Base-by-base conservation (phyloP, 2,888 invertebrate genomes). In the Eupeodes luniger region DNA sequence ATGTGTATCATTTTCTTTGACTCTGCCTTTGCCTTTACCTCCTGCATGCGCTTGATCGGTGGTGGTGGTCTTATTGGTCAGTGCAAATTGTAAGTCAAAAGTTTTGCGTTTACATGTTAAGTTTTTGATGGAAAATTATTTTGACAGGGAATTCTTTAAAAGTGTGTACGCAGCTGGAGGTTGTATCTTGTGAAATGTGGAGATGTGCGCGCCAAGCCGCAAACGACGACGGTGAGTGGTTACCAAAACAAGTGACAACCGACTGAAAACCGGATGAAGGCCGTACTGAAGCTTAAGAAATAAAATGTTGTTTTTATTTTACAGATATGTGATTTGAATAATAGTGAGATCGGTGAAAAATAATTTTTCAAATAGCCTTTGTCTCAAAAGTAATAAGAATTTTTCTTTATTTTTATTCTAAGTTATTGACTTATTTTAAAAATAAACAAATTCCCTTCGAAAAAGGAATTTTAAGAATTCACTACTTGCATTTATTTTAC, bases 141-240 rank as follows among this genome's bases (percentile, higher is more conserved):
- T 51, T 80, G 86, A 83, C 86, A 83, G 70, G 10, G 10, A 59
- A 36, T 72, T 64, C 47, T 64, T 69, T 51, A 70, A 59, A 81
- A 67, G 79, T 66, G 75, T 62, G 9, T 44, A 49, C 82, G 75
- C 70, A 49, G 27, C 61, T 19, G 74, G 79, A 66, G 84, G 51
- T 76, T 70, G 59, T 16, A 49, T 79, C 47, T 57, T 36, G 16
- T 27, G 66, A 66, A 47, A 27, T 66, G 47, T 49, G 14, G 47
- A 62, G 19, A 66, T 12, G 44, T 64, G 44, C 40, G 40, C 9
- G 40, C 40, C 40, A 9, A 7, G 27, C 27, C 27, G 27, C 27
- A 1, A 27, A 27, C 27, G 27, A 27, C 27, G 27, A 27, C 27
- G 27, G 27, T 27, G 27, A 27, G 44, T 14, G 47, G 19, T 47